These are phyloP conservation scores for Siderastrea siderea DNA, from an alignment of 92 coral and sea anemone species.

Conservation along the genomic window DNA sequence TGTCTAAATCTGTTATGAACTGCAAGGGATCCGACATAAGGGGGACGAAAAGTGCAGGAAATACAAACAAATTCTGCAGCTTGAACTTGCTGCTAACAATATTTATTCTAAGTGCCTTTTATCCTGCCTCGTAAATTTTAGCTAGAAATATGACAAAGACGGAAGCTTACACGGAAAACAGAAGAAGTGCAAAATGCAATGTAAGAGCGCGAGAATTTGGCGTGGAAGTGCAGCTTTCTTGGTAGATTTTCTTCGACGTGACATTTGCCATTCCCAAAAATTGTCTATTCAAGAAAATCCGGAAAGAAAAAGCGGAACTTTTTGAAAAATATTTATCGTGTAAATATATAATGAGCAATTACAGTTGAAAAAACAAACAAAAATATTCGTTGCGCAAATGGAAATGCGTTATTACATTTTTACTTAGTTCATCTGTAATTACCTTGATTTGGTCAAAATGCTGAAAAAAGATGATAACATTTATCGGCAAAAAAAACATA, in stretches of 20 bases:
- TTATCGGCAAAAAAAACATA: neutral
- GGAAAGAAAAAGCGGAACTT: neutral
- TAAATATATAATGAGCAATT: neutral
- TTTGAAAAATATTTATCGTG: conserved; percentile 14
- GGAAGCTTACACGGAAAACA: neutral
- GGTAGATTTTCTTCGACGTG: neutral
- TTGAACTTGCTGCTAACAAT: neutral
- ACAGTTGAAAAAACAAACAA: neutral
- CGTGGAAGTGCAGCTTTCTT: neutral
- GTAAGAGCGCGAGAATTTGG: neutral
- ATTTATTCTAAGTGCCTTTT: neutral
- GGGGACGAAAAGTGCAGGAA: conserved; percentile 1
- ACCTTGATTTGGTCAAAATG: neutral
- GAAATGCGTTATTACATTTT: neutral
- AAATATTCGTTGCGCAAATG: neutral
- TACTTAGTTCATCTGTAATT: neutral
- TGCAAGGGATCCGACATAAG: neutral
- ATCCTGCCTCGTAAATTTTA: neutral
- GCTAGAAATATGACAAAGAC: neutral
- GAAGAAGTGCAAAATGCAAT: neutral
- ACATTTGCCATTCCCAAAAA: neutral
- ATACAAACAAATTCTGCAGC: neutral
- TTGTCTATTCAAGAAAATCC: neutral
- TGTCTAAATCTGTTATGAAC: conserved; percentile 26
- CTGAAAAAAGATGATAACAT: neutral